phyloP scores from a whole-genome alignment of 2,113 vertebrate genomes.

The Chaetorhynchus papuensis region DNA sequence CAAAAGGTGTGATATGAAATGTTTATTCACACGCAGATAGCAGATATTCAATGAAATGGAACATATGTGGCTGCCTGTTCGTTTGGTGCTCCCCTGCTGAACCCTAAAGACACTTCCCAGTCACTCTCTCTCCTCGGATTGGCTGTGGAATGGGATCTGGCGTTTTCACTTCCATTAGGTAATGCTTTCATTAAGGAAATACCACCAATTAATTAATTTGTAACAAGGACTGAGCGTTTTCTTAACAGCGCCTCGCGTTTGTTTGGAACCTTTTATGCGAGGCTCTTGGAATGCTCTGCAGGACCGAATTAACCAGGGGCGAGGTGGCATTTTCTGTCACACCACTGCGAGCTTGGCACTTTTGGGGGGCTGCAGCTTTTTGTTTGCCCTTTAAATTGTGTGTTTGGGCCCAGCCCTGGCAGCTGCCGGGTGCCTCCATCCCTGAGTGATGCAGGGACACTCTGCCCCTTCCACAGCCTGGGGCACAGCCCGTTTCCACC shows the following conservation, averaged over 20 bases:
- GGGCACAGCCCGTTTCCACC: background rate
- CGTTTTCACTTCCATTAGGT: slow-evolving; percentile 5
- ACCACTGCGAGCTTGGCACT: background rate
- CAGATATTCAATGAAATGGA: slow-evolving; percentile 12
- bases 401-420: background rate
- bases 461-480: background rate
- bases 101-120: background rate
- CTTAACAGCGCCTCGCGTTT: slow-evolving; percentile 4
- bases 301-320: background rate
- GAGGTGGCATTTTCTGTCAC: background rate
- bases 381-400: background rate
- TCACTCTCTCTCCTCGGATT: background rate
- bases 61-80: slow-evolving; percentile 30
- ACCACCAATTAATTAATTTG: slow-evolving; percentile 45
- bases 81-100: slow-evolving; percentile 9
- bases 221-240: background rate
- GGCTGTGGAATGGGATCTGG: background rate
- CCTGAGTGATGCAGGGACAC: background rate
- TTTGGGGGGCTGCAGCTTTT: background rate
- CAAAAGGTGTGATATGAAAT: slow-evolving; percentile 53
- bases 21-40: slow-evolving; percentile 44
- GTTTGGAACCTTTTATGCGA: background rate
- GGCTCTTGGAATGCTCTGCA: background rate
- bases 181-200: slow-evolving; percentile 48
- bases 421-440: background rate